A percentile compares a stretch with the other conserved stretches of the same genome.
phyloP scores from a whole-genome alignment of 2,113 vertebrate genomes.

The Heteronetta atricapilla region DNA sequence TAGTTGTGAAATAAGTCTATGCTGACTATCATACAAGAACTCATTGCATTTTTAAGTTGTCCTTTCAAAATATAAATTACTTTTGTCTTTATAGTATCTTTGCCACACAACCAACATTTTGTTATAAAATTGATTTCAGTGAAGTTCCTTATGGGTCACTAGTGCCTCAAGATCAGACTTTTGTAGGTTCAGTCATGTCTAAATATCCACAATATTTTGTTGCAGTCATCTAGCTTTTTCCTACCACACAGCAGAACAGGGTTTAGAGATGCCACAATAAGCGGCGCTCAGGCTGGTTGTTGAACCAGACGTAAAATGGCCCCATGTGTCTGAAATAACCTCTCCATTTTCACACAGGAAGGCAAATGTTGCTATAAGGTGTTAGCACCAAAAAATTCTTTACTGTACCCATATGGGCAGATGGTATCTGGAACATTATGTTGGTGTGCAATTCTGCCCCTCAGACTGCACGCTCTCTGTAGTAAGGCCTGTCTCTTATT shows the following conservation, averaged over 20 bases:
- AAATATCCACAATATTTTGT: not conserved
- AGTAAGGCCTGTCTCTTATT: not conserved
- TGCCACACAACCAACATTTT: not conserved
- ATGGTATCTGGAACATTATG: not conserved
- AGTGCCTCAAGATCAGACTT: not conserved
- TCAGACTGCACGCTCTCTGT: not conserved
- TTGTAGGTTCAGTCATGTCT: not conserved
- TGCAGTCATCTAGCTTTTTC: not conserved
- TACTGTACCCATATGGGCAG: not conserved
- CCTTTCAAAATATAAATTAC: not conserved
- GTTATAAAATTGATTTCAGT: not conserved
- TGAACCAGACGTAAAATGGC: not conserved
- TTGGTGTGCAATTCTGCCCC: not conserved
- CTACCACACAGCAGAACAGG: not conserved
- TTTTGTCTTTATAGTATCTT: not conserved
- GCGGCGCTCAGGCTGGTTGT: not conserved
- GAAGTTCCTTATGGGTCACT: not conserved
- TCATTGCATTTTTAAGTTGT: not conserved
- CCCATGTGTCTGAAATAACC: not conserved
- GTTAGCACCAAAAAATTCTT: not conserved
- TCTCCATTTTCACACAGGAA: not conserved
- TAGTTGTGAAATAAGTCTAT: not conserved
- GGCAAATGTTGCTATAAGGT: not conserved
- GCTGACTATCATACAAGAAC: not conserved
- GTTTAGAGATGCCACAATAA: not conserved